A percentile compares a stretch with the other conserved stretches of the same genome.
These are phyloP conservation scores for Drosophila cardini DNA, from an alignment of 1,140 invertebrate species.

Conservation along the genomic window DNA sequence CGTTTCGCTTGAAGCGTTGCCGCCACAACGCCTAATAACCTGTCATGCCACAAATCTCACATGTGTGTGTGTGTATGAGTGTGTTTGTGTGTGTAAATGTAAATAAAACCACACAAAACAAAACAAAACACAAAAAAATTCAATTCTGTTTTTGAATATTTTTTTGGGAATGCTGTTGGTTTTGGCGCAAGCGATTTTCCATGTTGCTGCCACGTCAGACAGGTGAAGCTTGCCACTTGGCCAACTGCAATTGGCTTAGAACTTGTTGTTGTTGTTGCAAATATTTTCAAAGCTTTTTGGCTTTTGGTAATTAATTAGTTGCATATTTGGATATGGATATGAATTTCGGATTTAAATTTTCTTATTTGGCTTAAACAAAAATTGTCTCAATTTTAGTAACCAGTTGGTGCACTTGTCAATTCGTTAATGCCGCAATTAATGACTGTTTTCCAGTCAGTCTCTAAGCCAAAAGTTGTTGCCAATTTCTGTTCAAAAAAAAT, in stretches of 20 bases:
- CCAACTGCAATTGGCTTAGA: constrained; percentile 64
- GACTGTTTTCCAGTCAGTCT: neutral
- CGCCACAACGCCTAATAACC: constrained; percentile 75
- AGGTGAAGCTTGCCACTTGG: constrained; percentile 64
- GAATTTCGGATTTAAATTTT: neutral
- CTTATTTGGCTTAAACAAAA: constrained; percentile 47
- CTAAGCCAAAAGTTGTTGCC: neutral
- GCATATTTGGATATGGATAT: constrained; percentile 53
- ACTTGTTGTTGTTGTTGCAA: constrained; percentile 39
- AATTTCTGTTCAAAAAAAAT: too few species aligned
- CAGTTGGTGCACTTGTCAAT: constrained; percentile 60
- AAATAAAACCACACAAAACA: constrained; percentile 70
- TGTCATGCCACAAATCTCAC: constrained; percentile 79
- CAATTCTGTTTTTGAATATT: constrained; percentile 61
- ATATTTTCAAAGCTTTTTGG: constrained; percentile 44
- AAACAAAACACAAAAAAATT: constrained; percentile 48
- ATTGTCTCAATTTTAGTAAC: constrained; percentile 51
- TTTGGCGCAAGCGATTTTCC: constrained; percentile 72
- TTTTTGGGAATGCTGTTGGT: constrained; percentile 69
- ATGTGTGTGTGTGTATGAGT: constrained; percentile 12
- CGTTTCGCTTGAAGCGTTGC: constrained; percentile 66
- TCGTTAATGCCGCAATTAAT: neutral
- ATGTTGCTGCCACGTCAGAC: constrained; percentile 73
- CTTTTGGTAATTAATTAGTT: constrained; percentile 78
- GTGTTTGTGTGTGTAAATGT: constrained; percentile 61